phyloP scores from a whole-genome alignment of 2,888 invertebrate species.

The Chaetogeoica ovagalla region DNA sequence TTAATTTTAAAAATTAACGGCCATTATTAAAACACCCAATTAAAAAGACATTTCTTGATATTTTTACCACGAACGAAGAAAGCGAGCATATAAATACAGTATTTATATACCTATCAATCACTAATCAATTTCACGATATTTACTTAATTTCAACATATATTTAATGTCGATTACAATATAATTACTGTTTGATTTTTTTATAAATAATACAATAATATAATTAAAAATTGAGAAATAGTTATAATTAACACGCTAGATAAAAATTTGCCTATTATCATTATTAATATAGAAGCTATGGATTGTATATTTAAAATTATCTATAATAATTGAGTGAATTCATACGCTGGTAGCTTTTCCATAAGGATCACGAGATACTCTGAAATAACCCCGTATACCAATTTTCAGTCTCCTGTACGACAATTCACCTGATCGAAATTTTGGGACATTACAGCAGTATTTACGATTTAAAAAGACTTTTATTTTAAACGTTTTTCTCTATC shows the following conservation, averaged over 20 bases:
- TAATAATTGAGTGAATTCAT: slow-evolving; percentile 33
- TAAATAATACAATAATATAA: not conserved
- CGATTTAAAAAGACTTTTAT: slow-evolving; percentile 36
- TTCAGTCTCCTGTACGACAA: slow-evolving; percentile 17
- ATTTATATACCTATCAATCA: no score
- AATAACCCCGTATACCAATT: slow-evolving; percentile 13
- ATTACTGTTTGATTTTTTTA: not conserved
- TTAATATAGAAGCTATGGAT: not conserved
- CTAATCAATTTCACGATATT: no score
- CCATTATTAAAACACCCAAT: no score
- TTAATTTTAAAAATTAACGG: no score
- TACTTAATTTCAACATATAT: no score
- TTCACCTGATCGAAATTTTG: slow-evolving; percentile 31
- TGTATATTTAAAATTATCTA: slow-evolving; percentile 30
- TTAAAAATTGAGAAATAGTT: not conserved
- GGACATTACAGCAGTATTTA: slow-evolving; percentile 30
- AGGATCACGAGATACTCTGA: slow-evolving; percentile 16
- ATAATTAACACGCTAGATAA: slow-evolving; percentile 12
- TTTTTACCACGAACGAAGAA: no score
- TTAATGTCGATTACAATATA: no score
- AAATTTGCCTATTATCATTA: not conserved
- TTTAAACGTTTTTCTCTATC: slow-evolving; percentile 25
- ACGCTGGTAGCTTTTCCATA: slow-evolving; percentile 27
- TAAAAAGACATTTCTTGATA: no score
- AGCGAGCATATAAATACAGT: no score